These are phyloP conservation scores for Pedetes capensis DNA, from an alignment of 2,113 vertebrate genomes.

Conservation along the genomic window DNA sequence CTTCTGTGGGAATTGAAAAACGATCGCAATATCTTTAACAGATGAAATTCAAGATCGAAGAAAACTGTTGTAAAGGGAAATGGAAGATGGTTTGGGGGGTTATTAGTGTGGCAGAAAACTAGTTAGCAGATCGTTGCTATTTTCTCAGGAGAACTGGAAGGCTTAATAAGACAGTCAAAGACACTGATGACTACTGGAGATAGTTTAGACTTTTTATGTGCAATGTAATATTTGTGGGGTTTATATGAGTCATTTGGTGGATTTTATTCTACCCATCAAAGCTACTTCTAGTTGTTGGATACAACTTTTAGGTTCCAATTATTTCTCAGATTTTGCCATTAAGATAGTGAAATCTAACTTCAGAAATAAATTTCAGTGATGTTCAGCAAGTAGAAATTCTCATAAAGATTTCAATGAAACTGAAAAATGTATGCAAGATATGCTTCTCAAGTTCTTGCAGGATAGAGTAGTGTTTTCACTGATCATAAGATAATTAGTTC, in stretches of 20 bases:
- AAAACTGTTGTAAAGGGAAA: neutral
- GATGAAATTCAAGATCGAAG: neutral
- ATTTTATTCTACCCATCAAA: slow-evolving; percentile 3
- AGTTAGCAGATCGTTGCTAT: neutral
- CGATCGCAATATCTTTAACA: neutral
- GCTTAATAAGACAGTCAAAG: neutral
- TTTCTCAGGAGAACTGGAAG: neutral
- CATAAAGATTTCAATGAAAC: neutral
- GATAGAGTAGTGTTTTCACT: neutral
- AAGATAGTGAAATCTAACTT: neutral
- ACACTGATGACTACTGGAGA: neutral
- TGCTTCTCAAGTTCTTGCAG: neutral
- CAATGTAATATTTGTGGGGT: neutral
- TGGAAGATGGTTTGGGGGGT: neutral
- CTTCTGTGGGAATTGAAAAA: neutral
- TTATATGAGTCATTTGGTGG: neutral
- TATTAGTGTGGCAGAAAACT: neutral
- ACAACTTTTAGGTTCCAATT: neutral
- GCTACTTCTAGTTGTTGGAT: neutral
- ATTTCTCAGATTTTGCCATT: neutral
- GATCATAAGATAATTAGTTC: neutral
- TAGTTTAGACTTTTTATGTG: neutral
- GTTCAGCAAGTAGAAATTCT: neutral
- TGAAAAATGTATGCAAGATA: neutral
- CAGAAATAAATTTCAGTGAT: neutral